These are phyloP conservation scores for Alosa sapidissima DNA, from an alignment of 2,797 vertebrate species.

Conservation along the genomic window DNA sequence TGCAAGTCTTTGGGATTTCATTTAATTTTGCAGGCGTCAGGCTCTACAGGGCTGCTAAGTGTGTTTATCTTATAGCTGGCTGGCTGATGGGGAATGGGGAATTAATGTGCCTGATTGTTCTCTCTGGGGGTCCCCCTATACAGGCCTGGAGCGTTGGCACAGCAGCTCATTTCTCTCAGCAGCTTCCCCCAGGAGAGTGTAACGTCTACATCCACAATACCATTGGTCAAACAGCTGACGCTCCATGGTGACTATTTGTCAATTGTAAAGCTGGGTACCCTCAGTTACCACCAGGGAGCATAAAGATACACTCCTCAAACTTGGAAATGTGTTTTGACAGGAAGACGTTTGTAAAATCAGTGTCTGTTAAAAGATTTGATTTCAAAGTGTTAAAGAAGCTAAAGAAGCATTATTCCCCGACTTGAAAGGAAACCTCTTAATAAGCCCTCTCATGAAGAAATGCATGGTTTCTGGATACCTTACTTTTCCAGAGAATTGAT, in stretches of 20 bases:
- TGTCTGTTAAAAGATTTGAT: not conserved
- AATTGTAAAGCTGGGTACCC: not conserved
- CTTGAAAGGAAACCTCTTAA: not conserved
- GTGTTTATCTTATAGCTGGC: constrained; percentile 29
- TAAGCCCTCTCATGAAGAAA: not conserved
- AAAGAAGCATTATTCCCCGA: not conserved
- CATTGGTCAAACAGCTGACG: not conserved
- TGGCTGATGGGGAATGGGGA: constrained; percentile 18
- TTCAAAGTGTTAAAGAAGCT: not conserved
- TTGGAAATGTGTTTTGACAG: not conserved
- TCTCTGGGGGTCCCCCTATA: constrained; percentile 24
- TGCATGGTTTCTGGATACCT: not conserved
- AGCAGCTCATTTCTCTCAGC: constrained; percentile 18
- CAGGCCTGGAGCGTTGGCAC: constrained; percentile 15
- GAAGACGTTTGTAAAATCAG: not conserved
- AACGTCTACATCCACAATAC: not conserved
- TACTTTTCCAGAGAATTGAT: not conserved
- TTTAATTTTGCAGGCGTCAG: not conserved
- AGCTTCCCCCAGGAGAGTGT: constrained; percentile 6
- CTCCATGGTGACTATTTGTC: not conserved
- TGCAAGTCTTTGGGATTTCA: not conserved
- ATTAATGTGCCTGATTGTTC: constrained; percentile 32
- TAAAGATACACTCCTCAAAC: not conserved
- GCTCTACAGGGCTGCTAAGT: not conserved
- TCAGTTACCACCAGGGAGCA: not conserved